A percentile compares a stretch with the other conserved stretches of the same genome.
These are phyloP conservation scores for Brassicogethes aeneus DNA, from an alignment of 2,888 invertebrate genomes.

Conservation along the genomic window DNA sequence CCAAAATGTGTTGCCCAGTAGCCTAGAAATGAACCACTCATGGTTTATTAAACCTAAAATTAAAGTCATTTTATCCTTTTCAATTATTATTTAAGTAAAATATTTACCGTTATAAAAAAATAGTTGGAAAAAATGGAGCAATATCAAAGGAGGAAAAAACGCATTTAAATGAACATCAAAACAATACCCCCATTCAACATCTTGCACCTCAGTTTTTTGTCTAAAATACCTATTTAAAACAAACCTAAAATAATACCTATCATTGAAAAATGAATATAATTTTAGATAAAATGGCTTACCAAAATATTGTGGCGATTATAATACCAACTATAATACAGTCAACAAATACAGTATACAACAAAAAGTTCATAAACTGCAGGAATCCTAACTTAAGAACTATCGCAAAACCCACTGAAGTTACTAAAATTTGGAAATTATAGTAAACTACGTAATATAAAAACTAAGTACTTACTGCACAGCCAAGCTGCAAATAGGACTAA, in stretches of 20 bases:
- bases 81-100: no score
- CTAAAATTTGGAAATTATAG: slow-evolving; percentile 41
- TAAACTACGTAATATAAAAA: slow-evolving; percentile 4
- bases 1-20: slow-evolving; percentile 92
- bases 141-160: slow-evolving; percentile 88
- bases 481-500: slow-evolving; percentile 81
- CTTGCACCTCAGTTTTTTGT: slow-evolving; percentile 54
- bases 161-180: slow-evolving; percentile 99
- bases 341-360: slow-evolving; percentile 88
- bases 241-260: slow-evolving; percentile 50
- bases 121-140: slow-evolving; percentile 87
- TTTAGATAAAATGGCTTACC: slow-evolving; percentile 50
- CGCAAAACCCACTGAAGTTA: slow-evolving; percentile 81
- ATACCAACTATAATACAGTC: slow-evolving; percentile 89
- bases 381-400: slow-evolving; percentile 64
- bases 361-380: slow-evolving; percentile 66
- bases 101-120: slow-evolving; percentile 74
- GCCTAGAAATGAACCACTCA: slow-evolving; percentile 66
- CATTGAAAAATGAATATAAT: neutral
- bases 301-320: slow-evolving; percentile 77
- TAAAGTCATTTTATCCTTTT: no score
- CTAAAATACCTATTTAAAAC: slow-evolving; percentile 70
- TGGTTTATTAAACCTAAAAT: slow-evolving; percentile 67
- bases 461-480: slow-evolving; percentile 60
- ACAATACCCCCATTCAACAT: slow-evolving; percentile 98